phyloP scores from a whole-genome alignment of 2,113 vertebrate species.

The Phalacrocorax pelagicus region DNA sequence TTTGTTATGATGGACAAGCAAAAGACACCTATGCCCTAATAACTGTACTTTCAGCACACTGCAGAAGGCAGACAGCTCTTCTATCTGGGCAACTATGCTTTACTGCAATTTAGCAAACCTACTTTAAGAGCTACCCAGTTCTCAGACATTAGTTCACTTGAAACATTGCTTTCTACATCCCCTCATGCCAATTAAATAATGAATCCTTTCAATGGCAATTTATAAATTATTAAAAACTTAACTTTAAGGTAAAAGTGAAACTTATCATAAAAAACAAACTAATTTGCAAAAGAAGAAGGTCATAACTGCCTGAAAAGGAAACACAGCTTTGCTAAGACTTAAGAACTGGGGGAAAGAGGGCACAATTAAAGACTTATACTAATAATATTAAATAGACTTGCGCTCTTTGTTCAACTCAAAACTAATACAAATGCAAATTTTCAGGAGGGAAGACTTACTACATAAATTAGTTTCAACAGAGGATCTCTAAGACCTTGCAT shows the following conservation, averaged over 20 bases:
- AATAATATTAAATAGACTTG: constrained; percentile 71
- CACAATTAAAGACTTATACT: constrained; percentile 70
- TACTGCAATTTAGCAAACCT: neutral
- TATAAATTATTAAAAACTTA: constrained; percentile 62
- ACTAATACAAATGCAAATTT: constrained; percentile 72
- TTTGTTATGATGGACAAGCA: neutral
- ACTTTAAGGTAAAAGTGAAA: neutral
- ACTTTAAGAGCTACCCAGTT: neutral
- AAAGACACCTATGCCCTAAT: neutral
- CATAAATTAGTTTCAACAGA: constrained; percentile 65
- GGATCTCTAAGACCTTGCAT: constrained; percentile 64
- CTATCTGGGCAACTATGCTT: neutral
- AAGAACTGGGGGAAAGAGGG: constrained; percentile 49
- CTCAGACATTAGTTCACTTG: constrained; percentile 1
- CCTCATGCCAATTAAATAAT: constrained; percentile 54
- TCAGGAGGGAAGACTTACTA: constrained; percentile 57
- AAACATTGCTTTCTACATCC: constrained; percentile 2
- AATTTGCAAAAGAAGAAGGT: constrained; percentile 65
- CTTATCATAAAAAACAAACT: constrained; percentile 61
- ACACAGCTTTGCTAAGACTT: constrained; percentile 53
- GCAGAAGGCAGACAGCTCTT: constrained; percentile 19
- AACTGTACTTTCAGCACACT: neutral
- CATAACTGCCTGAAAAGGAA: constrained; percentile 61
- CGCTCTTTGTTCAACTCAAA: constrained; percentile 68
- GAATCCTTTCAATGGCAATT: constrained; percentile 53